phyloP scores from a whole-genome alignment of 2,113 vertebrate species.

The Falco punctatus region DNA sequence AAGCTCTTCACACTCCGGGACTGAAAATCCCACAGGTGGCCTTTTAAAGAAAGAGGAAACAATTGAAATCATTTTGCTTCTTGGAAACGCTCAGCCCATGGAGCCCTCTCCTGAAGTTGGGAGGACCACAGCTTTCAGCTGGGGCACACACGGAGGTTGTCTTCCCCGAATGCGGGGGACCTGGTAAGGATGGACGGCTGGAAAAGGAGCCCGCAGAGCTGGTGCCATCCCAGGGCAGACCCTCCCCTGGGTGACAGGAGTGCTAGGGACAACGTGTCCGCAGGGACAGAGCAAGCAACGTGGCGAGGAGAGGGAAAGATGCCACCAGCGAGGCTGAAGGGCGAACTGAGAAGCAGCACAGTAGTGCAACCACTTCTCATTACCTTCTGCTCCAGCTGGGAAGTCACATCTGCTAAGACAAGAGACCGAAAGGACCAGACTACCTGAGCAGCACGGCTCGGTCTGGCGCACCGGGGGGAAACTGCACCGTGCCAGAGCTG shows the following conservation, averaged over 20 bases:
- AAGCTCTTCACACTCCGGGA: not conserved
- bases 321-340: not conserved
- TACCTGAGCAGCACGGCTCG: fast-evolving
- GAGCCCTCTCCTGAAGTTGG: fast-evolving
- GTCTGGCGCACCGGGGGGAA: fast-evolving
- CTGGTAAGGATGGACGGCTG: not conserved
- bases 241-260: not conserved
- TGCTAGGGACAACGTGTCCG: fast-evolving
- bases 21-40: not conserved
- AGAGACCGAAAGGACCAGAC: not conserved
- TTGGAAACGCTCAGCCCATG: not conserved
- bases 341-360: not conserved
- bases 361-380: not conserved
- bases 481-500: not conserved
- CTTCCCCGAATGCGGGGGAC: not conserved
- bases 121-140: not conserved
- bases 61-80: not conserved
- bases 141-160: fast-evolving
- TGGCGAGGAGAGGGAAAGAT: not conserved
- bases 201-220: not conserved
- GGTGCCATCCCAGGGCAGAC: not conserved
- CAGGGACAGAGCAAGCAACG: not conserved
- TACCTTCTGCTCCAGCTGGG: not conserved
- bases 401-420: not conserved
- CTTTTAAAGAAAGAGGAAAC: not conserved